Evolutionary conservation across 2,113 vertebrate species (phyloP), one percentile per base, ranked within the genome.

Genomic region (Arothron firmamentum): DNA sequence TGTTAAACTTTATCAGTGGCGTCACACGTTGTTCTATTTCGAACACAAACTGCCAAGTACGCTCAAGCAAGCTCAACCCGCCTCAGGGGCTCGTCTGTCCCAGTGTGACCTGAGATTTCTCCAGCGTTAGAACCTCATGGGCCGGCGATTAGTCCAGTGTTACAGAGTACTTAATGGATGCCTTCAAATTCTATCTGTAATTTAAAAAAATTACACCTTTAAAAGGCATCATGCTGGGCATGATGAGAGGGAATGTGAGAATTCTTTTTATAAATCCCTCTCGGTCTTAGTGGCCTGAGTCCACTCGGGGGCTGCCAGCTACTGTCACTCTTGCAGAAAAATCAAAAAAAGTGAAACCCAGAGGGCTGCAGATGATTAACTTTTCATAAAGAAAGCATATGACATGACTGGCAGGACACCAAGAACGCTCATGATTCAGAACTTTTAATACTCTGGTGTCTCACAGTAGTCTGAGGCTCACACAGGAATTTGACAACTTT

Each of bases 301-400:
- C 43, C 64, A 62, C 65, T 52, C 17, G 49, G 52, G 53, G 43
- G 34, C 79, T 84, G 84, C 87, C 84, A 88, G 81, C 63, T 70
- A 75, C 80, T 82, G 85, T 87, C 81, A 74, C 46, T 78, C 59
- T 67, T 62, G 88, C 58, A 82, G 74, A 84, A 75, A 80, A 82
- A 70, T 74, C 50, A 63, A 78, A 82, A 81, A 67, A 72, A 78
- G 84, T 66, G 67, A 84, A 87, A 82, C 71, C 79, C 77, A 65
- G 79, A 82, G 79, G 86, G 82, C 83, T 88, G 80, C 77, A 79
- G 85, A 81, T 88, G 81, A 90, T 89, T 89, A 89, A 88, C 75
- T 79, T 86, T 84, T 87, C 84, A 87, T 88, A 86, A 88, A 89
- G 85, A 87, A 87, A 85, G 86, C 84, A 86, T 85, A 90, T 79